Percentiles rank a stretch among this genome's conserved stretches.
Evolutionary conservation across 2,888 invertebrate species (phyloP).

Genomic region (Autographa gamma): DNA sequence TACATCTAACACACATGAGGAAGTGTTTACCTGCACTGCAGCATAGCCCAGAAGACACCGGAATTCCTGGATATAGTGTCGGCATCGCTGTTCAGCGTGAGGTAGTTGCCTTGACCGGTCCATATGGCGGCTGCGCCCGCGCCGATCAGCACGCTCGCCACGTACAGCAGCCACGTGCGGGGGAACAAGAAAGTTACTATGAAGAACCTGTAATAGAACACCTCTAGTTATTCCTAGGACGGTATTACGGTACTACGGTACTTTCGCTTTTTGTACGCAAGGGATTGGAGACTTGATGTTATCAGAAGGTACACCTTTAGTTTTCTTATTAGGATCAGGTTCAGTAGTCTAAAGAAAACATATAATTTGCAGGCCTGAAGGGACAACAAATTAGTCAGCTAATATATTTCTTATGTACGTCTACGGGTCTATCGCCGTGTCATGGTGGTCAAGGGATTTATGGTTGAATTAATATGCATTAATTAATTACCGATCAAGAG

Average conservation of each 20-base stretch:
- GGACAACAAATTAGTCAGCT: no score
- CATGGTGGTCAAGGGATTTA: background rate
- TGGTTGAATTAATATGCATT: background rate
- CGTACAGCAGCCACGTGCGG: constrained; percentile 94
- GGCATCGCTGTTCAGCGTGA: constrained; percentile 96
- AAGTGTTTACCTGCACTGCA: constrained; percentile 93
- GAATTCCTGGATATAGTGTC: constrained; percentile 97
- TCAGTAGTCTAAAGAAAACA: background rate
- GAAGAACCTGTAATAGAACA: constrained; percentile 92
- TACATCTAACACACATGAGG: constrained; percentile 5
- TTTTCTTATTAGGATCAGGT: background rate
- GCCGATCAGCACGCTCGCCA: constrained; percentile 95
- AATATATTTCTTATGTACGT: background rate
- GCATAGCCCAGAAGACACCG: constrained; percentile 98
- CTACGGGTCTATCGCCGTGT: background rate
- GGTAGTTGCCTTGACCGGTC: constrained; percentile 96
- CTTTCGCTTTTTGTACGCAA: constrained; percentile 21
- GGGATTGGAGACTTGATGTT: background rate
- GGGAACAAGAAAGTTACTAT: constrained; percentile 96
- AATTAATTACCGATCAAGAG: background rate
- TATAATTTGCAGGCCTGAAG: background rate
- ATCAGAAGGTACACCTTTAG: background rate
- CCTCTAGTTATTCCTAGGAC: constrained; percentile 33
- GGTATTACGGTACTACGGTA: background rate
- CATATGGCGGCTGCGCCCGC: constrained; percentile 98